These are phyloP conservation scores for Camptogramma bilineatum DNA, from an alignment of 2,888 invertebrate species.

Conservation along the genomic window DNA sequence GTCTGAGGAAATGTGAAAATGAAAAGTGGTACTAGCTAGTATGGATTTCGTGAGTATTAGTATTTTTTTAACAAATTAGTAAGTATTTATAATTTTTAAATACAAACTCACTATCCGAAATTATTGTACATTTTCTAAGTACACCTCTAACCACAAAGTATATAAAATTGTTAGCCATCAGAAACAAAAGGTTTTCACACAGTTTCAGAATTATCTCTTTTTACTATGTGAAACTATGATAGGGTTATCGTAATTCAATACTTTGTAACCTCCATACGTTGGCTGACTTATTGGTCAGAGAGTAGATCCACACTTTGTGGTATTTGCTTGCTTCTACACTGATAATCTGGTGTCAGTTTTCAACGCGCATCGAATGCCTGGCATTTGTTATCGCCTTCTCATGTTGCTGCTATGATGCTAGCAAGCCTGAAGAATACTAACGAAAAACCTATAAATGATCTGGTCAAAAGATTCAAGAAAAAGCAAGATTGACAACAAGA, in stretches of 20 bases:
- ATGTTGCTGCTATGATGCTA: too few species aligned
- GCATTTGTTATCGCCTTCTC: too few species aligned
- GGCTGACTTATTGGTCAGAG: neutral
- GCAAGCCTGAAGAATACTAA: too few species aligned
- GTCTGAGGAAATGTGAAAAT: neutral
- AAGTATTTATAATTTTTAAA: too few species aligned
- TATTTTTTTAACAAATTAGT: too few species aligned
- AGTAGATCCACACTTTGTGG: neutral
- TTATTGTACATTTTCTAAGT: too few species aligned
- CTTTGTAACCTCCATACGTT: neutral
- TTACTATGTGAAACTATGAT: neutral
- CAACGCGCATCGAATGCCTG: neutral
- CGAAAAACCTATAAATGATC: too few species aligned
- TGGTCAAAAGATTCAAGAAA: neutral
- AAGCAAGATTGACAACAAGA: constrained; percentile 26
- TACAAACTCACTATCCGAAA: too few species aligned
- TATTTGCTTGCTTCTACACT: too few species aligned
- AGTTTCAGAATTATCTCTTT: neutral
- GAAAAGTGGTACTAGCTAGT: neutral
- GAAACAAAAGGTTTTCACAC: neutral
- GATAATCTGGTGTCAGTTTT: neutral
- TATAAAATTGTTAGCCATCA: neutral
- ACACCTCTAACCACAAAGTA: neutral
- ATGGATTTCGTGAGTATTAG: too few species aligned
- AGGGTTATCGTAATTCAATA: neutral